Conservation (phyloP, 2,113 vertebrate species). For the Parotia lawesii region DNA sequence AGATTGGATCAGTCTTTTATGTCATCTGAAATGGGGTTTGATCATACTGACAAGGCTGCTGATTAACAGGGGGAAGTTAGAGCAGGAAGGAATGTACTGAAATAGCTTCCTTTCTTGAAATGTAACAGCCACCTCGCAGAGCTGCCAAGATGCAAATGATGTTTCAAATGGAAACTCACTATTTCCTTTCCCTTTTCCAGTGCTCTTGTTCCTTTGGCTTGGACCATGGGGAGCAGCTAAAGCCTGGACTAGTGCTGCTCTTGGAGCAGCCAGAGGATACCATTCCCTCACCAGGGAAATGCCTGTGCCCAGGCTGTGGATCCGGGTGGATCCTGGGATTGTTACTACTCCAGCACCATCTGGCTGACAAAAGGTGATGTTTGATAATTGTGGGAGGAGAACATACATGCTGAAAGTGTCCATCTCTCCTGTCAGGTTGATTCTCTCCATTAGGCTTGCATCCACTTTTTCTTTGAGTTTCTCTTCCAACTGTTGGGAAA, state of each 20-base stretch:
- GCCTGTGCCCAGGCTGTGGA: not conserved
- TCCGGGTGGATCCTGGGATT: not conserved
- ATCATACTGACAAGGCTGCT: conserved; percentile 61
- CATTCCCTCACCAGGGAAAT: not conserved
- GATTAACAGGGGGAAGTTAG: conserved; percentile 61
- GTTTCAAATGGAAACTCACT: conserved; percentile 39
- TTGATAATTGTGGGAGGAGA: not conserved
- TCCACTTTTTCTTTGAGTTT: conserved; percentile 98
- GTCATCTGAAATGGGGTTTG: conserved; percentile 57
- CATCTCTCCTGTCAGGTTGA: conserved; percentile 95
- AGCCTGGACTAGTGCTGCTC: not conserved
- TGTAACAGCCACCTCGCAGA: conserved; percentile 27
- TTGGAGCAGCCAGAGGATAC: not conserved
- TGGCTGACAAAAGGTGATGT: conserved; percentile 14
- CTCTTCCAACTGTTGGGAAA: conserved; percentile 87
- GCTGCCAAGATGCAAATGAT: conserved; percentile 61
- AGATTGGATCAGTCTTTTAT: conserved; percentile 50
- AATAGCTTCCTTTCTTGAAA: conserved; percentile 56
- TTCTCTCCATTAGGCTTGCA: conserved; percentile 84
- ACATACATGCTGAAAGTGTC: conserved; percentile 97
- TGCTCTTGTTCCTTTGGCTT: conserved; percentile 41
- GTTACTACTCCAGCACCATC: conserved; percentile 37
- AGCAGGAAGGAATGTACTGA: conserved; percentile 41
- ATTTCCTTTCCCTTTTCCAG: conserved; percentile 52
- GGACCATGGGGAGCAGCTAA: not conserved